These are phyloP conservation scores for Phyllopteryx taeniolatus DNA, from an alignment of 2,113 vertebrate genomes.

Conservation along the genomic window DNA sequence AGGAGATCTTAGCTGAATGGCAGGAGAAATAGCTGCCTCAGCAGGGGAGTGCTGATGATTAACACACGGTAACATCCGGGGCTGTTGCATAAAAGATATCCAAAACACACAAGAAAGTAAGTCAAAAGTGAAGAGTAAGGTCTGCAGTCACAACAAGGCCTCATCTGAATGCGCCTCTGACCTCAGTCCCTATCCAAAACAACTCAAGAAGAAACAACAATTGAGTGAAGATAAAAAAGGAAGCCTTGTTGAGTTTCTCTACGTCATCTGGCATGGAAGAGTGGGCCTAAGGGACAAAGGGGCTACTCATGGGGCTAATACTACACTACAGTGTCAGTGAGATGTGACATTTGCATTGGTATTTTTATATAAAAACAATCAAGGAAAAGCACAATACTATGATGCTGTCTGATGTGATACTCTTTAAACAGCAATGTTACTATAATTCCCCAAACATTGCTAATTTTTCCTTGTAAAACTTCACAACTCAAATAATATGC, in stretches of 20 bases:
- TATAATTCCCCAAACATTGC: neutral
- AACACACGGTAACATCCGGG: neutral
- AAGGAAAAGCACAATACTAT: neutral
- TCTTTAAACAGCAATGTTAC: neutral
- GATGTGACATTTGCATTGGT: neutral
- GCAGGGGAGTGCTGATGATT: neutral
- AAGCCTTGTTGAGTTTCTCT: neutral
- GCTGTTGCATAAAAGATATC: neutral
- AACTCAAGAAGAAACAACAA: neutral
- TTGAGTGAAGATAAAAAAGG: neutral
- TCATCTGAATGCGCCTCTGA: neutral
- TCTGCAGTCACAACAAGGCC: slow-evolving; percentile 1
- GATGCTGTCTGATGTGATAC: neutral
- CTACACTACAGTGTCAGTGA: neutral
- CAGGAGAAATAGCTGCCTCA: neutral
- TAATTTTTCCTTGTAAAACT: neutral
- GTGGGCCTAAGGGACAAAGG: neutral
- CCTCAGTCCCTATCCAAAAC: neutral
- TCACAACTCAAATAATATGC: neutral
- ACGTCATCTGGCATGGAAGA: neutral
- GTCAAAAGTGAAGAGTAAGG: neutral
- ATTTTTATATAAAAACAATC: neutral
- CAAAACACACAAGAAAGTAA: neutral
- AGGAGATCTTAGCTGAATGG: neutral
- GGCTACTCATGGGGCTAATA: neutral